phyloP scores from a whole-genome alignment of 2,113 vertebrate species.

The Saccopteryx leptura region DNA sequence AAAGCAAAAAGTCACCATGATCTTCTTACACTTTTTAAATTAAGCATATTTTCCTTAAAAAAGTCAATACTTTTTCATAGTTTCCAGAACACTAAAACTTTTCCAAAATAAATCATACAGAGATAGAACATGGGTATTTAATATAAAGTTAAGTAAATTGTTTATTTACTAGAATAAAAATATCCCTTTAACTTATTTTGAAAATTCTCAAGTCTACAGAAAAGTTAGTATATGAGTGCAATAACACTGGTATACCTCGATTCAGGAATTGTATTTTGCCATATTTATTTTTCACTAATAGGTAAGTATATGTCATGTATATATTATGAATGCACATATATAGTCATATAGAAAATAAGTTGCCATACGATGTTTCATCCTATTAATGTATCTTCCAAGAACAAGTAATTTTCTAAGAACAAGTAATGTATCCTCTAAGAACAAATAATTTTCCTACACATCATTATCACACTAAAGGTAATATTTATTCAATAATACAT shows the following conservation, averaged over 20 bases:
- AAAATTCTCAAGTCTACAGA: background rate
- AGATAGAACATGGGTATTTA: background rate
- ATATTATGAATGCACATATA: background rate
- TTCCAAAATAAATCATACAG: background rate
- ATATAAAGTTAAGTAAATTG: conserved; percentile 21
- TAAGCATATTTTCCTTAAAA: background rate
- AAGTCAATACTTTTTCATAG: background rate
- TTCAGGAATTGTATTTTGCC: background rate
- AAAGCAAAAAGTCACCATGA: background rate
- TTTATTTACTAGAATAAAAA: conserved; percentile 14
- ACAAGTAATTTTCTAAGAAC: background rate
- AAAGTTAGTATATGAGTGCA: background rate
- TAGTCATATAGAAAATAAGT: background rate
- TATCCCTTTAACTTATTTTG: background rate
- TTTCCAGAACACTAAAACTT: background rate
- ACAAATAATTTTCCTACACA: background rate
- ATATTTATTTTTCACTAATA: background rate
- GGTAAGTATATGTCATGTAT: background rate
- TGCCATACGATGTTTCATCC: background rate
- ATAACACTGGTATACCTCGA: background rate
- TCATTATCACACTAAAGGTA: background rate
- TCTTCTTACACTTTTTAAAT: conserved; percentile 24
- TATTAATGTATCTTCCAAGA: background rate
- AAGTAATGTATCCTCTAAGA: background rate
- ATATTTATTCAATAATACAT: background rate